phyloP scores from a whole-genome alignment of 2,888 invertebrate species.

The Clanis bilineata region DNA sequence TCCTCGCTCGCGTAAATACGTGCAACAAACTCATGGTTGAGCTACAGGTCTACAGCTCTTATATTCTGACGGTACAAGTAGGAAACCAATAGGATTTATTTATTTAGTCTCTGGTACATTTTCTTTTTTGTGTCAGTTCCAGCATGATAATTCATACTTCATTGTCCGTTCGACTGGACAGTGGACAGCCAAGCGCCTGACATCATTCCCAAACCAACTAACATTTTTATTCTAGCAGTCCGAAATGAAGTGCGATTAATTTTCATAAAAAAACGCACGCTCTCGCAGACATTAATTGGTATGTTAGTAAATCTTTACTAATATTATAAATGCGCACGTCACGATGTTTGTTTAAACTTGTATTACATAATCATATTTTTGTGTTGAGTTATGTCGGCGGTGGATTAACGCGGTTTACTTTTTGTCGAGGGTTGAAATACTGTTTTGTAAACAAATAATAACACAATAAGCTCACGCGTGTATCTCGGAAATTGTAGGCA shows the following conservation, averaged over 20 bases:
- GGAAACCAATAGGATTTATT: too few relatives aligned
- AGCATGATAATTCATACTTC: too few relatives aligned
- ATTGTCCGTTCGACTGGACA: too few relatives aligned
- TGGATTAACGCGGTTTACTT: background rate
- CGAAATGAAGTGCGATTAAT: constrained; percentile 6
- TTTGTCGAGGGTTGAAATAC: background rate
- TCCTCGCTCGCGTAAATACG: too few relatives aligned
- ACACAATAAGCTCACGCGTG: too few relatives aligned
- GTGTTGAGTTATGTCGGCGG: background rate
- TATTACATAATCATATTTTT: constrained; percentile 10
- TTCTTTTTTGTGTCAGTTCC: too few relatives aligned
- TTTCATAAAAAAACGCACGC: constrained; percentile 11
- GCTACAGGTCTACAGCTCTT: too few relatives aligned
- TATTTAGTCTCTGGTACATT: too few relatives aligned
- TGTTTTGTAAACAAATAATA: background rate
- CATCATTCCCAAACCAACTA: constrained; percentile 11
- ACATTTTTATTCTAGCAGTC: constrained; percentile 7
- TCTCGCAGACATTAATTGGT: constrained; percentile 10
- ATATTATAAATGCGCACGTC: constrained; percentile 8
- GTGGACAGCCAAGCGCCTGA: too few relatives aligned
- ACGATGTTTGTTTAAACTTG: constrained; percentile 8
- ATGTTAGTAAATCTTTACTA: constrained; percentile 8
- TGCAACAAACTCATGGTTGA: too few relatives aligned
- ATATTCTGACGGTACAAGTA: too few relatives aligned
- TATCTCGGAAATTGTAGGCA: too few relatives aligned